Conservation (phyloP, 2,113 vertebrate genomes). For the Hucho hucho region DNA sequence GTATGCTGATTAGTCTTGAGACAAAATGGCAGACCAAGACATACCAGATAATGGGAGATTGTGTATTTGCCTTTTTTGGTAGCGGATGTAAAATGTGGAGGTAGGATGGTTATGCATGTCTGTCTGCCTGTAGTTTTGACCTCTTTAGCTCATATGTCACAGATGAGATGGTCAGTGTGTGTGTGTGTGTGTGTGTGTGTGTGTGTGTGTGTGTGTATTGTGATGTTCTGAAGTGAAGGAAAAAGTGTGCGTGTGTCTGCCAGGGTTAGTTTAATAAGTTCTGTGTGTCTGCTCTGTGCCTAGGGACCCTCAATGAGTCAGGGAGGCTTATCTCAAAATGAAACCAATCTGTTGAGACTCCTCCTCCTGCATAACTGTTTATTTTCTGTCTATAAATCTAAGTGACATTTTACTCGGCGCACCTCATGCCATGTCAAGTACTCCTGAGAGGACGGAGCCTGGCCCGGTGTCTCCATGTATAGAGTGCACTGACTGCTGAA, state of each 20-base stretch:
- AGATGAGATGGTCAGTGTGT: neutral
- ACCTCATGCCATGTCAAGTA: conserved; percentile 55
- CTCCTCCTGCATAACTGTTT: conserved; percentile 57
- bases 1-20: conserved; percentile 50
- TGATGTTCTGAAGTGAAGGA: too few species aligned
- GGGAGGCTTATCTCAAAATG: conserved; percentile 69
- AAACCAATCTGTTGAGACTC: conserved; percentile 77
- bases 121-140: neutral
- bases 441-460: conserved; percentile 55
- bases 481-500: conserved; percentile 48
- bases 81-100: conserved; percentile 68
- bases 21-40: conserved; percentile 28
- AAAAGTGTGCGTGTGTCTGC: too few species aligned
- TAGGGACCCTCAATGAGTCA: conserved; percentile 56
- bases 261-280: conserved; percentile 72
- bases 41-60: too few species aligned
- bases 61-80: conserved; percentile 37
- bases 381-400: conserved; percentile 71
- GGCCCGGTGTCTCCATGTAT: conserved; percentile 62
- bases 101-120: conserved; percentile 53
- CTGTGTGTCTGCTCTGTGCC: conserved; percentile 69
- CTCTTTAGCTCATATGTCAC: neutral
- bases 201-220: too few species aligned
- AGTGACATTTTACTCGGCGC: conserved; percentile 71
- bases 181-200: too few species aligned